Evolutionary conservation across 2,797 vertebrate species (phyloP).

Genomic region (Anguilla megastoma): DNA sequence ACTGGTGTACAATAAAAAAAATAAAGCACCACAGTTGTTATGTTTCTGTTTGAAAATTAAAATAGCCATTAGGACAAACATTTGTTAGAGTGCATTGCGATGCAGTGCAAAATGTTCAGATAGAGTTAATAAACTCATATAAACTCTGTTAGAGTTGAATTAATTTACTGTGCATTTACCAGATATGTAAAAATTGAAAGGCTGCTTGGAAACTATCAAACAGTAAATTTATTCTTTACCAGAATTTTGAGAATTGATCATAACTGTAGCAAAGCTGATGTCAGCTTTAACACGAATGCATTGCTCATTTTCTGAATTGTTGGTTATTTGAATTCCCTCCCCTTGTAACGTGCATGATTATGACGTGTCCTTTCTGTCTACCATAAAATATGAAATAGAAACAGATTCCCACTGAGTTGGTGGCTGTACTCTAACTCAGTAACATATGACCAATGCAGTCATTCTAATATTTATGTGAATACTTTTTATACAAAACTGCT

Average conservation of each 20-base stretch:
- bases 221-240: background rate
- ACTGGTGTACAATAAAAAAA: slow-evolving; percentile 30
- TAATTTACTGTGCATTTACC: background rate
- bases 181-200: background rate
- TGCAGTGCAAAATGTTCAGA: background rate
- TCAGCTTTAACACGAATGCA: background rate
- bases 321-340: background rate
- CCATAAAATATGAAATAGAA: background rate
- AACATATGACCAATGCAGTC: slow-evolving; percentile 61
- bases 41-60: slow-evolving; percentile 62
- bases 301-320: background rate
- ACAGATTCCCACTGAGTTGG: slow-evolving; percentile 32
- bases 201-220: background rate
- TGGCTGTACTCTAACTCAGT: slow-evolving; percentile 14
- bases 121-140: background rate
- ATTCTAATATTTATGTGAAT: slow-evolving; percentile 58
- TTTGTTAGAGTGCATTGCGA: slow-evolving; percentile 37
- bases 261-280: background rate
- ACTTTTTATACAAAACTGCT: slow-evolving; percentile 41
- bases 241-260: background rate
- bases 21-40: slow-evolving; percentile 53
- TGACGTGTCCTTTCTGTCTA: slow-evolving; percentile 28
- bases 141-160: background rate
- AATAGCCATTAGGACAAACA: slow-evolving; percentile 65
- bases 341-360: background rate